Percentiles rank a stretch among this genome's conserved stretches.
These are phyloP conservation scores for Nymphicus hollandicus DNA, from an alignment of 2,113 vertebrate genomes.

Conservation along the genomic window DNA sequence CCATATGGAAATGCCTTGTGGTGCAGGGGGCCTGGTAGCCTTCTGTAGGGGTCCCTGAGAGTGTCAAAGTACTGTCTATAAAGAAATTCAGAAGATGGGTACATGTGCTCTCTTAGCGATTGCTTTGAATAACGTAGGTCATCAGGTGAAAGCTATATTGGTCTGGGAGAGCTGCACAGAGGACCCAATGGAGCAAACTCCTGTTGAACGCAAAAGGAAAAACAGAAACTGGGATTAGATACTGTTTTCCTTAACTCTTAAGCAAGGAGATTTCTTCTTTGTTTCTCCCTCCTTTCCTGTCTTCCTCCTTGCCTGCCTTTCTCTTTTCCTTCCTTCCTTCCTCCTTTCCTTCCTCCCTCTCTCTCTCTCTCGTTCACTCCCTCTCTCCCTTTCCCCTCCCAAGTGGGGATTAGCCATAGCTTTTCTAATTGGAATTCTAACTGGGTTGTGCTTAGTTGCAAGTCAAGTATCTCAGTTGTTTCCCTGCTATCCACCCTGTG, in stretches of 20 bases:
- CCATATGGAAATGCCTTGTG: neutral
- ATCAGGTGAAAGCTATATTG: neutral
- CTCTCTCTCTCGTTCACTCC: neutral
- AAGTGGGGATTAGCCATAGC: neutral
- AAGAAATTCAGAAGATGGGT: neutral
- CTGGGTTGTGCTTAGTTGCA: neutral
- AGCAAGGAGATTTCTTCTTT: neutral
- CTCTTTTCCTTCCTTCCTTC: neutral
- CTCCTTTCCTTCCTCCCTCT: neutral
- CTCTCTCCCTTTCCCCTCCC: neutral
- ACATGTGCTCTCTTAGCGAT: neutral
- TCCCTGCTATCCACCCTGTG: neutral
- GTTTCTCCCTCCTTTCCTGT: neutral
- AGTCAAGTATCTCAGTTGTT: neutral
- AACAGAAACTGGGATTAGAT: neutral
- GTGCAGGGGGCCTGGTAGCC: neutral
- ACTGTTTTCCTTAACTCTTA: neutral
- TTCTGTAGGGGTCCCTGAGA: neutral
- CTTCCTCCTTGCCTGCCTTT: neutral
- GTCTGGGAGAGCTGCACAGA: neutral
- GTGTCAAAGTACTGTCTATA: neutral
- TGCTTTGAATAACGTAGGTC: rapidly evolving
- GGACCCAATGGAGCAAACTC: neutral
- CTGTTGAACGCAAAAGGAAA: neutral
- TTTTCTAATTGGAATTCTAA: neutral